Evolutionary conservation across 1,140 invertebrate genomes (phyloP).

Genomic region (Diuraphis noxia): DNA sequence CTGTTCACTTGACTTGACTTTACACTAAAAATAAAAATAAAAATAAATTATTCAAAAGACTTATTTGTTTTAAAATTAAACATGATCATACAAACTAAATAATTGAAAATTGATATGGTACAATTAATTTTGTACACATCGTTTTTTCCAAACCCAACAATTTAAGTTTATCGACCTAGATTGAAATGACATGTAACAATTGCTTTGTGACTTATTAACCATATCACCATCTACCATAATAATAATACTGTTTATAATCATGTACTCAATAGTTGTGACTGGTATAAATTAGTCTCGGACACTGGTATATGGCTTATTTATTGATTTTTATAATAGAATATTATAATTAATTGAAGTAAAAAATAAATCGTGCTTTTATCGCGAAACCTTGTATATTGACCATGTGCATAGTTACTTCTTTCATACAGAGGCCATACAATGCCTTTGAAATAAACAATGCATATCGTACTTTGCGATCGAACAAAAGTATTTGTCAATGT

Average conservation of each 20-base stretch:
- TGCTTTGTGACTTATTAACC: neutral
- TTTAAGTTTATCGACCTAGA: slow-evolving; percentile 3
- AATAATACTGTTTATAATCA: neutral
- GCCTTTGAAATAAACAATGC: neutral
- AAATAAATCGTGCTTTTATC: neutral
- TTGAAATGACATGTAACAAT: neutral
- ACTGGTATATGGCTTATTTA: neutral
- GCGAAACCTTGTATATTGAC: neutral
- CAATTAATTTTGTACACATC: neutral
- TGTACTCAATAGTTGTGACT: neutral
- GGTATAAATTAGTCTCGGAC: neutral
- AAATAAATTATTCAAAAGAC: neutral
- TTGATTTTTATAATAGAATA: neutral
- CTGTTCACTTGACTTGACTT: neutral
- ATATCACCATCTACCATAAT: neutral
- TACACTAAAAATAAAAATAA: neutral
- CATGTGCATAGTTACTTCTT: neutral
- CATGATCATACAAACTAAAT: neutral
- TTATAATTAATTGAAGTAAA: neutral
- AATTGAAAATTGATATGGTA: neutral
- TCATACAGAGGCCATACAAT: slow-evolving; percentile 4
- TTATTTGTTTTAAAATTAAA: neutral
- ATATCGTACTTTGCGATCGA: slow-evolving; percentile 17
- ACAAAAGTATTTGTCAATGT: slow-evolving; percentile 21
- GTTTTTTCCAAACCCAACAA: neutral